Evolutionary conservation across 1,140 invertebrate species (phyloP).

Genomic region (Steinernema khuongi): DNA sequence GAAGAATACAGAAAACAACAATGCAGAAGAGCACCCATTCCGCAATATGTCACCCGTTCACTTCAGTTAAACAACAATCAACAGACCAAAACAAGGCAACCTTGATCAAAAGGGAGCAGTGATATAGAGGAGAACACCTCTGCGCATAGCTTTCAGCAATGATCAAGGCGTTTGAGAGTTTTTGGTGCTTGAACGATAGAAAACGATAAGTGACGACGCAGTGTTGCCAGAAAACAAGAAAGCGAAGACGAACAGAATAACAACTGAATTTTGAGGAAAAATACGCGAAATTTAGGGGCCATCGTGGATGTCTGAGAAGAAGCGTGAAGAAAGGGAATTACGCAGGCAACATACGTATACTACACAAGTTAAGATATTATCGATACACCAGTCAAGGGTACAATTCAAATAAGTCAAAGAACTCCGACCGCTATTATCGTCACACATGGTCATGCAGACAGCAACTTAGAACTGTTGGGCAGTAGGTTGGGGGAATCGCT

Average conservation of each 20-base stretch:
- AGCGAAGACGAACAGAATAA: not conserved
- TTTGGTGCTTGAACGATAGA: not conserved
- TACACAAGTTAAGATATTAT: not conserved
- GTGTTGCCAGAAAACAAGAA: not conserved
- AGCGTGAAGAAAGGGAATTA: not conserved
- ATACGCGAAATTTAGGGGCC: not conserved
- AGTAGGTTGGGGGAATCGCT: not conserved
- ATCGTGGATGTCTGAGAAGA: not conserved
- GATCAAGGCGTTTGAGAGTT: not conserved
- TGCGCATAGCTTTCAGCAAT: not conserved
- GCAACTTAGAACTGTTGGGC: not conserved
- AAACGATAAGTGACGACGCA: not conserved
- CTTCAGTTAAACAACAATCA: conserved; percentile 1
- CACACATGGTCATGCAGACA: not conserved
- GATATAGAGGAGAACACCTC: not conserved
- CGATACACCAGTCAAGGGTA: conserved; percentile 15
- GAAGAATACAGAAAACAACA: not conserved
- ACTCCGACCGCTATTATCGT: not conserved
- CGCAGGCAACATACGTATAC: not conserved
- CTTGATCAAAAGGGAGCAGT: not conserved
- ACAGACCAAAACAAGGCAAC: conserved; percentile 14
- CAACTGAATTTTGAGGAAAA: not conserved
- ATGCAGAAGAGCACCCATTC: not conserved
- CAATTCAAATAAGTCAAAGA: conserved; percentile 2
- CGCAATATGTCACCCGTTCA: conserved; percentile 14